phyloP scores from a whole-genome alignment of 1,140 invertebrate genomes.

The Globodera ellingtonae region DNA sequence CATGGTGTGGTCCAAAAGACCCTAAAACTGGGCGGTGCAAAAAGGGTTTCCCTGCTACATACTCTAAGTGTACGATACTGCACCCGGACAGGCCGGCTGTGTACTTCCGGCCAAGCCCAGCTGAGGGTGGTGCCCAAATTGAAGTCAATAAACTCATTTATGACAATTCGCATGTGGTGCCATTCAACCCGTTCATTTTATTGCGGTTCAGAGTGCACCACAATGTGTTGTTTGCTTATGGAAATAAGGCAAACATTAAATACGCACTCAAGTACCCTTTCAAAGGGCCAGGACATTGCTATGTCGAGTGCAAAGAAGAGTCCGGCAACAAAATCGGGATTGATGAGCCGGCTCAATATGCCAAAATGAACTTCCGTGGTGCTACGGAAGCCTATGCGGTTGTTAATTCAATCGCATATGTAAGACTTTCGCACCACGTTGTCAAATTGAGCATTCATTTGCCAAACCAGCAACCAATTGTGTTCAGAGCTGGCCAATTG shows the following conservation, averaged over 20 bases:
- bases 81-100: not conserved
- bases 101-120: not conserved
- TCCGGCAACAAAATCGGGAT: no score
- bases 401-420: not conserved
- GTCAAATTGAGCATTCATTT: not conserved
- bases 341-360: no score
- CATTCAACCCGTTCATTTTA: not conserved
- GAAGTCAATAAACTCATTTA: no score
- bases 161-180: constrained; percentile 12
- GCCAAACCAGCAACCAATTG: not conserved
- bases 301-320: no score
- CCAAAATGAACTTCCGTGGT: no score
- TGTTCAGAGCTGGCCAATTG: no score
- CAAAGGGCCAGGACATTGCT: no score
- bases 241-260: not conserved
- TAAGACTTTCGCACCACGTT: not conserved
- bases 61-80: not conserved
- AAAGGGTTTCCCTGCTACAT: constrained; percentile 5
- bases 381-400: not conserved
- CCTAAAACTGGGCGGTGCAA: constrained; percentile 4
- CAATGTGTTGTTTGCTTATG: not conserved
- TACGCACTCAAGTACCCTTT: no score
- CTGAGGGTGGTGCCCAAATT: no score
- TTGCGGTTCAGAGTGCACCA: no score
- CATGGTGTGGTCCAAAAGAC: not conserved